Evolutionary conservation across 2,888 invertebrate genomes (phyloP), one percentile per base, ranked within the genome.

Genomic region (Apomyelois bistriatella): DNA sequence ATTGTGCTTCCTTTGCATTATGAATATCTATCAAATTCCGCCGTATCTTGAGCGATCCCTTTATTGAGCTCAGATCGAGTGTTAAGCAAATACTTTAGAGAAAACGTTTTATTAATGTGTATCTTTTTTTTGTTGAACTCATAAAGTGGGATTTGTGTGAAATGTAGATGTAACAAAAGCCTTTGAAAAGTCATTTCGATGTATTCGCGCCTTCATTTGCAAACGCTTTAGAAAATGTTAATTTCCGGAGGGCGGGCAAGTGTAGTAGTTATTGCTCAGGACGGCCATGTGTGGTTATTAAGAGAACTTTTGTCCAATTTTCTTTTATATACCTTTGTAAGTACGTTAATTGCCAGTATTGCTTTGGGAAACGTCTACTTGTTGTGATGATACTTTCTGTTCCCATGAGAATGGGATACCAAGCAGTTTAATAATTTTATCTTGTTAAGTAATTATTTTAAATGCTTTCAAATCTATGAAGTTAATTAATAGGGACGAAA

Each of bases 1-100:
- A 86, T 85, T 85, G 82, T 79, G 83, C 78, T 84, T 81, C 73
- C 79, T 85, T 84, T 82, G 82, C 84, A 82, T 83, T 83, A 85
- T 83, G 79, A 83, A 84, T 79, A 81, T 82, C 79, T 82, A 80
- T 78, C 76, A 79, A 82, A 82, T 80, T 76, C 73, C 72, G 60
- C 68, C 66, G 66, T 70, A 62, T 71, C 72, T 74, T 59, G 62
- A 60, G 70, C 66, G 72, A 76, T 73, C 72, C 64, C 71, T 74
- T 83, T 82, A 82, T 85, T 80, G 75, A 73, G 69, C 65, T 52
- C 59, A 64, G 73, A 74, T 74, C 68, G 75, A 79, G 76, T 70
- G 75, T 65, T 72, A 65, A 74, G 70, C 73, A 79, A 81, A 81
- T 74, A 80, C 64, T 65, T 60, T 69, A 70, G 66, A 62, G 63